Base-by-base conservation (phyloP, 2,888 invertebrate species). In the Diaphora mendica region DNA sequence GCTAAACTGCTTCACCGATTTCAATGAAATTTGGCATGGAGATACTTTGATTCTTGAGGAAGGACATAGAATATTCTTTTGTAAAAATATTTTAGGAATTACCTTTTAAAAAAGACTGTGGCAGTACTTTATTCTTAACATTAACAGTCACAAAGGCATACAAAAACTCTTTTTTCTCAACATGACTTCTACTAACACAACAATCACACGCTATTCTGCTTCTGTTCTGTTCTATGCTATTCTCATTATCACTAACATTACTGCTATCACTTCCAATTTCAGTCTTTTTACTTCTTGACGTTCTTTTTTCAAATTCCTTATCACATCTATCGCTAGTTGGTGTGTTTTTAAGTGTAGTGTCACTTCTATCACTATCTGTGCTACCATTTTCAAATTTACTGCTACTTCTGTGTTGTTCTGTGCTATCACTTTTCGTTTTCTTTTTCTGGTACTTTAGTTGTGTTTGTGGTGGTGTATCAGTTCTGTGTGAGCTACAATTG, bases 81-180 rank as follows among this genome's bases (percentile, higher is more conserved):
- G 9, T 11, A 39, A 11, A 39, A 11, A 39, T 11, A 39, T 39
- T 39, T 9, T 26, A 30, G 39, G 17, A 8, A 30, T 82, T 86
- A 95, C 95, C 95, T 91, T 94, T 95, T 23, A 91, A 82, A 86
- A 94, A 94, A 0, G 92, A 88, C 64, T 89, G 83, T 0, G 95
- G 95, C 5, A 95, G 72, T 0, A 95, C 88, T 67, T 93, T 92
- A 66, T 94, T 92, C 77, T 92, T 92, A 64, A 95, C 92, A 87
- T 90, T 93, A 42, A 95, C 87, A 0, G 91, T 88, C 2, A 95
- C 92, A 89, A 95, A 95, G 0, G 95, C 95, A 77, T 93, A 91
- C 26, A 95, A 80, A 86, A 95, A 95, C 62, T 93, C 93, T n/a
- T 88, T 79, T 75, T 91, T 85, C 39, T 85, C 83, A 73, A 73